Evolutionary conservation across 2,888 invertebrate species (phyloP), one percentile per base, ranked within the genome.

Genomic region (Cephus pulcher): DNA sequence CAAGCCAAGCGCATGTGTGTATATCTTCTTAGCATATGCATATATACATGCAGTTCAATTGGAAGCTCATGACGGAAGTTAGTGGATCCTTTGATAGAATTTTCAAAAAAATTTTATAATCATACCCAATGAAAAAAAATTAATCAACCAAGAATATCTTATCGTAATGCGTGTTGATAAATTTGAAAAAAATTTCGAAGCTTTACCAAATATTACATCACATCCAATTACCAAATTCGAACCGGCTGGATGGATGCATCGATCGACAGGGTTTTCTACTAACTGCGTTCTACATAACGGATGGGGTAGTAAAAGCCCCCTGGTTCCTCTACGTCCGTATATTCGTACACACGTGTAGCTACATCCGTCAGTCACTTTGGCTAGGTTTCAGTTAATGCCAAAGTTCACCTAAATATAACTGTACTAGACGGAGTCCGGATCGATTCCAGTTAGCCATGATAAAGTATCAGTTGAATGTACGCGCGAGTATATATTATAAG

Each of bases 381-480:
- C 77, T 78, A 79, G 80, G 77, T 76, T 78, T 80, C 84, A 84
- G 84, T 86, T 88, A 87, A 88, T 88, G 83, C 84, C 85, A 86
- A 85, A 87, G 86, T 89, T 88, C 87, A 88, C 84, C 86, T 87
- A 88, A 89, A 89, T 89, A 88, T 87, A 89, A 86, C 85, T 56
- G 56, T 56, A 56, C 56, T 23, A 23, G 56, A 56, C 23, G 56
- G 56, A 56, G 23, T 15, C 23, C 23, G 56, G 23, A 9, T 56
- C 56, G 56, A 56, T 56, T 56, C 23, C 56, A 56, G 56, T 56
- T 56, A 56, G 23, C 56, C 56, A 23, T 3, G 23, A 56, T 56
- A 56, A 56, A 56, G 56, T 56, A 23, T 56, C 9, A 56, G 15
- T 23, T 23, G 9, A 23, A 15, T 23, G 9, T 23, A 23, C 23